A percentile compares a stretch with the other conserved stretches of the same genome.
phyloP scores from a whole-genome alignment of 1,140 invertebrate species.

The Pseudomyrmex sp. region DNA sequence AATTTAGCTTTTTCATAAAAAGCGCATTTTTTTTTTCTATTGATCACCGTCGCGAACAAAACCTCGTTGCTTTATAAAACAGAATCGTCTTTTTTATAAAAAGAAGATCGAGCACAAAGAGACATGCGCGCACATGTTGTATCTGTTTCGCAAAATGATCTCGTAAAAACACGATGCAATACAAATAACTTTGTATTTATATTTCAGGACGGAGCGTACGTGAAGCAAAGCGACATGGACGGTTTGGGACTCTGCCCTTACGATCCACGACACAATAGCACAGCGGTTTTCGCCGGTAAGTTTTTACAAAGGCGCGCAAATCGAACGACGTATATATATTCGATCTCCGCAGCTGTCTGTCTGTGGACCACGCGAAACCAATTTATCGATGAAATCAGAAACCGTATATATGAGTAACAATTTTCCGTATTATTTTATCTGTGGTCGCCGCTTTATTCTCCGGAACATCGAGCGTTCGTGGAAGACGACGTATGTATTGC shows the following conservation, averaged over 20 bases:
- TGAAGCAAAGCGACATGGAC: slow-evolving; percentile 89
- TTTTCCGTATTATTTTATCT: background rate
- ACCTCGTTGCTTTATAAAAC: too few relatives aligned
- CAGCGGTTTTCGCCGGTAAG: slow-evolving; percentile 91
- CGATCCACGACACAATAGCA: slow-evolving; percentile 97
- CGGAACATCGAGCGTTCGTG: background rate
- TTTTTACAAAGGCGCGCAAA: slow-evolving; percentile 24
- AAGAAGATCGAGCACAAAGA: too few relatives aligned
- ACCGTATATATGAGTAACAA: background rate
- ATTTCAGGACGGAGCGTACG: slow-evolving; percentile 86
- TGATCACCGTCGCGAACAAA: too few relatives aligned
- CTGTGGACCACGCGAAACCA: too few relatives aligned
- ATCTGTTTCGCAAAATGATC: too few relatives aligned
- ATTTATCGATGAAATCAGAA: background rate
- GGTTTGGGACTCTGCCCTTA: slow-evolving; percentile 96
- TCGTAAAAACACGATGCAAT: background rate
- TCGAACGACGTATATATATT: background rate
- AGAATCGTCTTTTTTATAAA: too few relatives aligned
- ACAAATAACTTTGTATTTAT: slow-evolving; percentile 62
- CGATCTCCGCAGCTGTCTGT: background rate
- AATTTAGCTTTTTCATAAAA: too few relatives aligned
- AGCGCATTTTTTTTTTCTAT: too few relatives aligned
- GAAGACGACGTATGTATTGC: too few relatives aligned
- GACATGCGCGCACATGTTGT: too few relatives aligned
- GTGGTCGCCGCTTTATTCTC: background rate